A percentile compares a stretch with the other conserved stretches of the same genome.
These are phyloP conservation scores for Peromyscus nudipes DNA, from an alignment of 2,797 vertebrate genomes.

Conservation along the genomic window DNA sequence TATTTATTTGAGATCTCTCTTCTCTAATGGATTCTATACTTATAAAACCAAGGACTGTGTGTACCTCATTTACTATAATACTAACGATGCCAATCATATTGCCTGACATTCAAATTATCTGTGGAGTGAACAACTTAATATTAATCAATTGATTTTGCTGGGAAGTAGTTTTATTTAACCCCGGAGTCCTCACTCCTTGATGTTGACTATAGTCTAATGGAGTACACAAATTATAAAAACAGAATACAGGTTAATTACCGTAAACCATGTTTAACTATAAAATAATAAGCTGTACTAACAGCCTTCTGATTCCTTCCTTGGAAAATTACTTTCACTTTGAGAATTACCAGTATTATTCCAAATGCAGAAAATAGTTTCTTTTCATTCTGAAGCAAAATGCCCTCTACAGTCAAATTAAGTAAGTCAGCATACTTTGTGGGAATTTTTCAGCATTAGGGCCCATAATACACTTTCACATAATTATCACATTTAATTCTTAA, in stretches of 20 bases:
- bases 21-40: not conserved
- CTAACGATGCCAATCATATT: not conserved
- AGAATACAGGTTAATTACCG: slow-evolving; percentile 43
- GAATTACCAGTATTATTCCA: not conserved
- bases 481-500: not conserved
- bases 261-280: not conserved
- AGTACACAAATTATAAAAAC: slow-evolving; percentile 37
- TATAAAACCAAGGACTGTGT: not conserved
- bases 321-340: not conserved
- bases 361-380: not conserved
- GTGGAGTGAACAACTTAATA: slow-evolving; percentile 10
- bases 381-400: not conserved
- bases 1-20: not conserved
- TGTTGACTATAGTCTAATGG: not conserved
- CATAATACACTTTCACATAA: not conserved
- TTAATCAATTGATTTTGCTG: slow-evolving; percentile 8
- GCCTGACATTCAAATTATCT: not conserved
- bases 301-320: not conserved
- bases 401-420: not conserved
- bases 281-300: not conserved
- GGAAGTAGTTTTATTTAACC: slow-evolving; percentile 4
- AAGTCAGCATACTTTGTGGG: not conserved
- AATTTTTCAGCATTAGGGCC: not conserved
- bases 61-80: not conserved
- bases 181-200: not conserved